Conservation (phyloP, 53 echinoderm and acorn worm genomes). For the Antedon mediterranea region DNA sequence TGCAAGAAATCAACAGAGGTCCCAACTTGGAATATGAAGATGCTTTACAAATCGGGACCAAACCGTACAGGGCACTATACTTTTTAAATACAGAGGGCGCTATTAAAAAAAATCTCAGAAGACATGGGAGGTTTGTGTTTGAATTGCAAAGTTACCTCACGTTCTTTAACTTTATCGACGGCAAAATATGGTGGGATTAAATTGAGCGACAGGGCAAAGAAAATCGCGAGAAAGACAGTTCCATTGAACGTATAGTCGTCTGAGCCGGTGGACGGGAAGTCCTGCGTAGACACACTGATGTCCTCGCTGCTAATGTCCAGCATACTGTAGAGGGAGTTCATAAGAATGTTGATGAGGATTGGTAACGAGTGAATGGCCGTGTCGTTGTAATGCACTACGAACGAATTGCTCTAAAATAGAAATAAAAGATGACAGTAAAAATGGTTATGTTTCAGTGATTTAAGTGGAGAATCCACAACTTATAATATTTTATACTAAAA, state of each 20-base stretch:
- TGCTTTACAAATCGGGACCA: too few relatives aligned
- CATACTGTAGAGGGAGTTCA: constrained; percentile 10
- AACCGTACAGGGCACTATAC: too few relatives aligned
- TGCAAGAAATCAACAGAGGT: too few relatives aligned
- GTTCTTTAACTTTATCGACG: constrained; percentile 37
- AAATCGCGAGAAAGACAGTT: constrained; percentile 30
- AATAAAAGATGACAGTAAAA: constrained; percentile 1
- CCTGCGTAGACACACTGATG: background rate
- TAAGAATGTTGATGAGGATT: constrained; percentile 20
- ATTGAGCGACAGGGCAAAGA: constrained; percentile 31
- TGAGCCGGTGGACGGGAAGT: background rate
- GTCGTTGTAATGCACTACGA: constrained; percentile 50
- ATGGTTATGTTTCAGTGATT: too few relatives aligned
- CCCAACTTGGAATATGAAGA: too few relatives aligned
- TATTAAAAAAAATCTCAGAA: too few relatives aligned
- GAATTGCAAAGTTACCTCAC: constrained; percentile 30
- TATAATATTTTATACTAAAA: too few relatives aligned
- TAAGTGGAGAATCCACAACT: too few relatives aligned
- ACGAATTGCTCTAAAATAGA: background rate
- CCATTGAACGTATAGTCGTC: constrained; percentile 5
- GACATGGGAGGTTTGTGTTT: too few relatives aligned
- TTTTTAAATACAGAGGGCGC: too few relatives aligned
- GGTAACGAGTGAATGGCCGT: constrained; percentile 49
- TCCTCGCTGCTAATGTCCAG: background rate
- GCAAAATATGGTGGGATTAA: constrained; percentile 24